phyloP scores from a whole-genome alignment of 2,797 vertebrate genomes.

The Gobionotothen gibberifrons region DNA sequence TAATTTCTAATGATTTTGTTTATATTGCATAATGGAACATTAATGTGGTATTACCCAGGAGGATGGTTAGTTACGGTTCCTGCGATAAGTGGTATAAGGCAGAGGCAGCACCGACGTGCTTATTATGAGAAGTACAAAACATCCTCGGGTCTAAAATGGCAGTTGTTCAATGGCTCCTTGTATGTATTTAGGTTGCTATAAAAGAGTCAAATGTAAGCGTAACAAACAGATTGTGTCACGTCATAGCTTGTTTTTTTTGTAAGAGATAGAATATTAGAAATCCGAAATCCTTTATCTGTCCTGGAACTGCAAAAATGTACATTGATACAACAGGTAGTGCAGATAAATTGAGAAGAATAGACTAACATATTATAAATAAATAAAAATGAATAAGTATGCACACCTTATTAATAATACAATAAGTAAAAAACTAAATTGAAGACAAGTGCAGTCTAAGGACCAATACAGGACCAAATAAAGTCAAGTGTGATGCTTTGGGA shows the following conservation, averaged over 20 bases:
- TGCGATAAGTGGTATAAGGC: constrained; percentile 37
- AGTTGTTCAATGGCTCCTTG: constrained; percentile 17
- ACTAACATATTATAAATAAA: too few relatives aligned
- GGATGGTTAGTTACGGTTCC: constrained; percentile 44
- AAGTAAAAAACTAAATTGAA: too few relatives aligned
- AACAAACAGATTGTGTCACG: constrained; percentile 11
- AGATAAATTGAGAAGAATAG: too few relatives aligned
- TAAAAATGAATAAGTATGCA: too few relatives aligned
- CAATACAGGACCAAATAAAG: background rate
- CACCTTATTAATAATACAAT: too few relatives aligned
- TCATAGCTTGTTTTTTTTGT: background rate
- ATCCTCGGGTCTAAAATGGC: constrained; percentile 40
- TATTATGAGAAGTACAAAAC: constrained; percentile 45
- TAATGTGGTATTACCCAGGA: constrained; percentile 32
- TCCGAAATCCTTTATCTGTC: too few relatives aligned
- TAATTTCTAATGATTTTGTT: constrained; percentile 27
- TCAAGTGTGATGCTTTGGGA: background rate
- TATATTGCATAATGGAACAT: constrained; percentile 14
- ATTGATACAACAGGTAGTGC: too few relatives aligned
- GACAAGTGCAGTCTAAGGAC: too few relatives aligned
- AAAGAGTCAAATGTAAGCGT: constrained; percentile 21
- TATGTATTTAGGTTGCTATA: constrained; percentile 15
- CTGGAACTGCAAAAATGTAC: too few relatives aligned
- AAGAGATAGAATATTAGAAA: background rate
- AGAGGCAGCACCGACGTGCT: constrained; percentile 35